Evolutionary conservation across 2,113 vertebrate genomes (phyloP).

Genomic region (Corapipo altera): DNA sequence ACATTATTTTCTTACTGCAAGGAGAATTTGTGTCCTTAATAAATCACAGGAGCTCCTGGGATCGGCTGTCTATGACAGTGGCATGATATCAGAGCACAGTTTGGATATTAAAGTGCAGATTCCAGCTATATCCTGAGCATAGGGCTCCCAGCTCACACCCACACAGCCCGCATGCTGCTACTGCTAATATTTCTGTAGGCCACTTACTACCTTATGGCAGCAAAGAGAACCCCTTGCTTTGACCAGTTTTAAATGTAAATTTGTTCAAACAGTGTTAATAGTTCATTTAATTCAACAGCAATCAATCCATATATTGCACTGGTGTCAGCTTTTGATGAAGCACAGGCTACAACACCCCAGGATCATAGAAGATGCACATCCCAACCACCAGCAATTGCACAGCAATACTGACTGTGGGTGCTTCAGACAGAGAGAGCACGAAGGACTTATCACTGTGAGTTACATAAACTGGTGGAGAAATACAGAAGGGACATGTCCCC

Average conservation of each 20-base stretch:
- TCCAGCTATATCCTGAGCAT: accelerated
- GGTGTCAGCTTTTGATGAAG: neutral
- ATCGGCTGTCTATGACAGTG: neutral
- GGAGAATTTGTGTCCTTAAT: neutral
- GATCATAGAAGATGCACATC: neutral
- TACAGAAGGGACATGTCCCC: neutral
- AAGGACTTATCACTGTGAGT: neutral
- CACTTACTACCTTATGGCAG: neutral
- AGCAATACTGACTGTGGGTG: neutral
- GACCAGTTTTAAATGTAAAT: neutral
- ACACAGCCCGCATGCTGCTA: neutral
- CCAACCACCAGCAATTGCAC: neutral
- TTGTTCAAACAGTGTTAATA: neutral
- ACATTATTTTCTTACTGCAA: neutral
- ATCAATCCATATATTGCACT: neutral
- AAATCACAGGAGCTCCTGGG: neutral
- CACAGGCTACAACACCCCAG: neutral
- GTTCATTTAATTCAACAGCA: neutral
- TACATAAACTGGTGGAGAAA: neutral
- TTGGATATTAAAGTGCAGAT: neutral
- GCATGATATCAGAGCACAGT: neutral
- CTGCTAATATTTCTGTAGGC: neutral
- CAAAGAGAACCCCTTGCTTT: neutral
- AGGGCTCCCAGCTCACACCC: neutral
- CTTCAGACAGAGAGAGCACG: neutral